phyloP scores from a whole-genome alignment of 2,113 vertebrate species.

The Willisornis vidua region DNA sequence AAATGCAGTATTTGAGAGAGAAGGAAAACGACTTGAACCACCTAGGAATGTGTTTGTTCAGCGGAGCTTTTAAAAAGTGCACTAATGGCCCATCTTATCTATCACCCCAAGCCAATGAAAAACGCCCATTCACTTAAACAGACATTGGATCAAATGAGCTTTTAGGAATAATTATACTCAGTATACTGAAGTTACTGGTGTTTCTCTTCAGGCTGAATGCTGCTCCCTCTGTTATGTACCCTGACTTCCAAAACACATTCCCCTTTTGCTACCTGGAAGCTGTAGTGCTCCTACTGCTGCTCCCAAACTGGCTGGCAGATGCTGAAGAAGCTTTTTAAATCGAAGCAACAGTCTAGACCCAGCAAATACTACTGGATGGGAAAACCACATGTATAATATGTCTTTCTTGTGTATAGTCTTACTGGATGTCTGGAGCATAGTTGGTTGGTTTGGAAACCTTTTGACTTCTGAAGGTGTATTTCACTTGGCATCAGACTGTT shows the following conservation, averaged over 20 bases:
- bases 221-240: neutral
- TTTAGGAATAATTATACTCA: slow-evolving; percentile 27
- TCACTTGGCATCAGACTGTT: neutral
- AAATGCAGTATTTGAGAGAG: slow-evolving; percentile 10
- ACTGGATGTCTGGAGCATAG: neutral
- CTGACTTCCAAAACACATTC: neutral
- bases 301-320: neutral
- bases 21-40: neutral
- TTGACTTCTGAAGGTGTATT: neutral
- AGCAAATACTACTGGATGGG: neutral
- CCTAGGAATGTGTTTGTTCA: slow-evolving; percentile 24
- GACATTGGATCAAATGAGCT: neutral
- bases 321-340: neutral
- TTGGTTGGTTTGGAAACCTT: neutral
- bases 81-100: slow-evolving; percentile 45
- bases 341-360: neutral
- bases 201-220: neutral
- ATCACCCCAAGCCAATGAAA: slow-evolving; percentile 32
- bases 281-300: neutral
- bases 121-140: slow-evolving; percentile 29
- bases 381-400: neutral
- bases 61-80: slow-evolving; percentile 28
- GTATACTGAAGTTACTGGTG: neutral
- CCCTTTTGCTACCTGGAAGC: neutral
- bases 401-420: neutral